Evolutionary conservation across 2,113 vertebrate species (phyloP).

Genomic region (Heloderma charlesbogerti): DNA sequence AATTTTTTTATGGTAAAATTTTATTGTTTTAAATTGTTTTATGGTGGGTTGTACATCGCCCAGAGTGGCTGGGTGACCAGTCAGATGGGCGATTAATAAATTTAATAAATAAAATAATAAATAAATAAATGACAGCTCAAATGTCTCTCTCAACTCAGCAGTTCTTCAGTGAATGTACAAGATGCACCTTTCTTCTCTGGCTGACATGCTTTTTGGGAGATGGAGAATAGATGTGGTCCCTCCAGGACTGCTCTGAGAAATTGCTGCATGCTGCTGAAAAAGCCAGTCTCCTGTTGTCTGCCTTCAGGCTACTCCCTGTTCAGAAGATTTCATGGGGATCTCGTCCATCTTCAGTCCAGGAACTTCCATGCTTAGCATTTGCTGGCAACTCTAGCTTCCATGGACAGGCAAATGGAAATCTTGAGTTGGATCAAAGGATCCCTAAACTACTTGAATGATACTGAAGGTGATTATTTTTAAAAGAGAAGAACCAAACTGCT

Average conservation of each 20-base stretch:
- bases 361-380: background rate
- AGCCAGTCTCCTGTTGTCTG: background rate
- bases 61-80: too few relatives aligned
- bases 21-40: too few relatives aligned
- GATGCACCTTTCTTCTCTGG: background rate
- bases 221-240: background rate
- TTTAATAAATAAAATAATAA: too few relatives aligned
- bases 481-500: background rate
- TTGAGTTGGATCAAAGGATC: background rate
- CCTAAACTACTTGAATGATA: background rate
- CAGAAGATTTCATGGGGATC: background rate
- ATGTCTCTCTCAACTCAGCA: background rate
- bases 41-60: too few relatives aligned
- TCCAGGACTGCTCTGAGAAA: background rate
- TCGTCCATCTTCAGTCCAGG: background rate
- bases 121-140: background rate
- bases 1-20: too few relatives aligned
- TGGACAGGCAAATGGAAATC: background rate
- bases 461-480: background rate
- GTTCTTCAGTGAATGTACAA: background rate
- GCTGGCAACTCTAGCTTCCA: background rate
- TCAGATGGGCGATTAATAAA: too few relatives aligned
- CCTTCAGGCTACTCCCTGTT: background rate
- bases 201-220: background rate
- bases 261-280: background rate